Base-by-base conservation (phyloP, 1,140 invertebrate genomes). In the Drosophila elegans region DNA sequence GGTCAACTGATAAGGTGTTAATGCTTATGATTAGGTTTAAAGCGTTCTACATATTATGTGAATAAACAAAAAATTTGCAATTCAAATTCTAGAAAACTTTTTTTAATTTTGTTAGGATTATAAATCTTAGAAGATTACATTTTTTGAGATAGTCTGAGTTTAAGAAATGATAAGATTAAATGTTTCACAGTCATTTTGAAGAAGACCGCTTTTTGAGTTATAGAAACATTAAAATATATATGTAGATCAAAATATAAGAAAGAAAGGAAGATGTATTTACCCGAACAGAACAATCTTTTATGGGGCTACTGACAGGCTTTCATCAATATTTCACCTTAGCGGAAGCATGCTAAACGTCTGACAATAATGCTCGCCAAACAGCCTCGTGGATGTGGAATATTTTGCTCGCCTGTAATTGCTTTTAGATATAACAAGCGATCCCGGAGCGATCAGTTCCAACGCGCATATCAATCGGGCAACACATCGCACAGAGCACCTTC, bases 361-460 rank as follows among this genome's bases (percentile, higher is more conserved):
- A 60, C 62, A 63, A 75, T 41, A 63, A 27, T 49, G 41, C 27
- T 36, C n/a, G 27, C 12, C 52, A 74, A 57, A 66, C 36, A 42
- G 52, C 29, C 72, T 75, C 53, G 61, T 75, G 61, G 1, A 75
- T 76, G 41, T 76, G 73, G 72, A 76, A 76, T 76, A 76, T 75
- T 75, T 76, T 38, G 34, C 42, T 5, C 39, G 41, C 12, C n/a
- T 34, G 16, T 44, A 76, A 76, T 76, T 75, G 53, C 61, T 21
- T 57, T 75, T 75, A 16, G 54, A 75, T 66, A 53, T 42, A 53
- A 55, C 25, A 34, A 67, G 38, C 27, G 46, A 41, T 39, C 36
- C 46, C 69, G 7, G 48, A 72, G 34, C 13, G 25, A 64, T 63
- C 71, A 74, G 74, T 77, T 68, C 32, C 61, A 76, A 11, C 21